Percentiles rank a stretch among this genome's conserved stretches.
phyloP scores from a whole-genome alignment of 2,888 invertebrate species.

The Lumbricus terrestris region DNA sequence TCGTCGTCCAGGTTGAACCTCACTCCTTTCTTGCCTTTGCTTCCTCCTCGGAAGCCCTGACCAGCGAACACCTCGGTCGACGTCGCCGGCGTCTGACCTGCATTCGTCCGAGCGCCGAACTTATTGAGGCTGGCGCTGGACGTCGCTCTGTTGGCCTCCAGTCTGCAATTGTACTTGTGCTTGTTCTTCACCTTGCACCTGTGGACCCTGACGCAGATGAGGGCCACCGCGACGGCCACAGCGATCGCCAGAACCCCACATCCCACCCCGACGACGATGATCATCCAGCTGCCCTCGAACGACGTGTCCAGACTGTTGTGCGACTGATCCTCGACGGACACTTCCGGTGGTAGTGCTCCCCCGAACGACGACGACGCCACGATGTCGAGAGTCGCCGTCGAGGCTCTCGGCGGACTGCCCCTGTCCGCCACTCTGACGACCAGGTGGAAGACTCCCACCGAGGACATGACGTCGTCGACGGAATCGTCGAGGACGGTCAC shows the following conservation, averaged over 20 bases:
- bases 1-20: not conserved
- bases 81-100: not conserved
- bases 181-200: not conserved
- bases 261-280: not conserved
- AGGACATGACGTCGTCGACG: not conserved
- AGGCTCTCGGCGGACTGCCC: not conserved
- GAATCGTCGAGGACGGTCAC: not conserved
- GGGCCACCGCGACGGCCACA: not conserved
- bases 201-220: not conserved
- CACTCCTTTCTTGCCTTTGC: not conserved
- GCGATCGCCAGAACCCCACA: not conserved
- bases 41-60: not conserved
- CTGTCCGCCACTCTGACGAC: not conserved
- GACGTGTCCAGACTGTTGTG: not conserved
- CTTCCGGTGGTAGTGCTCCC: not conserved
- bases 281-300: not conserved
- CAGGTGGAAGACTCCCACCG: not conserved
- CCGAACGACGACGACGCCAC: not conserved
- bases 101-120: not conserved
- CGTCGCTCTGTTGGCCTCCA: constrained; percentile 6
- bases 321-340: not conserved
- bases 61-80: not conserved
- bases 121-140: not conserved
- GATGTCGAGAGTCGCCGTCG: not conserved
- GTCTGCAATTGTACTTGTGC: not conserved